These are phyloP conservation scores for Mycetomoellerius zeteki DNA, from an alignment of 1,140 invertebrate genomes.

Conservation along the genomic window DNA sequence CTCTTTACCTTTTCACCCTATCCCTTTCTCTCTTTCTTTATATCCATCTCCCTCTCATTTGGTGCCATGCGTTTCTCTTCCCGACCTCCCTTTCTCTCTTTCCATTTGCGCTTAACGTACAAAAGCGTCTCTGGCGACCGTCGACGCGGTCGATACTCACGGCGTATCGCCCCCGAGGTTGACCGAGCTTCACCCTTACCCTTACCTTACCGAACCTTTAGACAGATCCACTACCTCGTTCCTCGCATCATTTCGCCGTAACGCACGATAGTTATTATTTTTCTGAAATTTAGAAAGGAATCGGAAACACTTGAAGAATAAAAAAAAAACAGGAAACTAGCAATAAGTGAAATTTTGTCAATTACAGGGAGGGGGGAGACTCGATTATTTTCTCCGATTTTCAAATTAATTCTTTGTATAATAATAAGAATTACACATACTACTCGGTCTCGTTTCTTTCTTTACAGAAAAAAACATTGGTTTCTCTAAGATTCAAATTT, in stretches of 20 bases:
- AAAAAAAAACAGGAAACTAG: neutral
- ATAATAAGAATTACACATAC: neutral
- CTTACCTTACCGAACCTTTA: slow-evolving; percentile 64
- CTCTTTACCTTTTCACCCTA: slow-evolving; percentile 5
- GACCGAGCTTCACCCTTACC: slow-evolving; percentile 74
- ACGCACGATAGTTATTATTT: neutral
- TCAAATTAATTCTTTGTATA: neutral
- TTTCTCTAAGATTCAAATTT: neutral
- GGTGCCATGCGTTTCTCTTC: slow-evolving; percentile 21
- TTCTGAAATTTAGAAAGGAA: slow-evolving; percentile 1
- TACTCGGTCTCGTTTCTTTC: neutral
- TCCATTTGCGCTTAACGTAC: slow-evolving; percentile 71
- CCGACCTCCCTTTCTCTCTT: slow-evolving; percentile 17
- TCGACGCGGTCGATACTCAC: slow-evolving; percentile 83
- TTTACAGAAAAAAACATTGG: neutral
- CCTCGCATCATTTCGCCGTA: neutral
- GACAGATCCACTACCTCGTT: slow-evolving; percentile 29
- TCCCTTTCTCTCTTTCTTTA: slow-evolving; percentile 18
- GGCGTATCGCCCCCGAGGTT: slow-evolving; percentile 73
- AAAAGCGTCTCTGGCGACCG: slow-evolving; percentile 77
- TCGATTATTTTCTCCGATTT: neutral
- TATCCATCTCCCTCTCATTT: slow-evolving; percentile 34
- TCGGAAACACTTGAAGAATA: neutral
- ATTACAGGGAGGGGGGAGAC: neutral
- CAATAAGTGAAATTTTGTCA: neutral